Conservation (phyloP, 2,888 invertebrate species). For the Nebria salina region DNA sequence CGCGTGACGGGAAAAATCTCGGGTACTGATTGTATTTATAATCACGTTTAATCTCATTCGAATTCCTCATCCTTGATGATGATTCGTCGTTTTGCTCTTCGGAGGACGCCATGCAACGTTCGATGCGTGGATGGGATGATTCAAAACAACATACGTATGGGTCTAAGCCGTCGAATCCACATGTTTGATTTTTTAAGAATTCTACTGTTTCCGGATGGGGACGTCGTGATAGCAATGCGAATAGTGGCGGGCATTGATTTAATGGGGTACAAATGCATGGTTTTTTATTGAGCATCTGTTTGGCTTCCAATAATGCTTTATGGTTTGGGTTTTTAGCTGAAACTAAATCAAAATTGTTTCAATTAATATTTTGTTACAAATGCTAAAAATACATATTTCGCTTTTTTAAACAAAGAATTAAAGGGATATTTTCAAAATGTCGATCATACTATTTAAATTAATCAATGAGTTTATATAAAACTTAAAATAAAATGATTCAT, state of each 20-base stretch:
- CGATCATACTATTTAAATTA: neutral
- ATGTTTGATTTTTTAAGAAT: constrained; percentile 29
- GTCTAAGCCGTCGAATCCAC: constrained; percentile 39
- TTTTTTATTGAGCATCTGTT: neutral
- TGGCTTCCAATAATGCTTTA: neutral
- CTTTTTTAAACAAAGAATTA: too few species aligned
- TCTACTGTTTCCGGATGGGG: constrained; percentile 22
- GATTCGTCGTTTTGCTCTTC: constrained; percentile 20
- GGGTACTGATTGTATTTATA: constrained; percentile 4
- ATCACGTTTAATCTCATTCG: constrained; percentile 21
- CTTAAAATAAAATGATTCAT: neutral
- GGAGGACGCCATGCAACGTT: constrained; percentile 15
- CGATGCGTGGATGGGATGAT: constrained; percentile 16
- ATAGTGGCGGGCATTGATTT: constrained; percentile 29
- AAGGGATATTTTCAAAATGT: too few species aligned
- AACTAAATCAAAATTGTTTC: neutral
- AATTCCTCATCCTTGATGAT: neutral
- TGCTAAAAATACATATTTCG: neutral
- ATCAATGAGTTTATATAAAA: neutral
- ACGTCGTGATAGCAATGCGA: constrained; percentile 9
- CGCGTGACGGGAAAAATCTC: constrained; percentile 15
- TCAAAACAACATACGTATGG: constrained; percentile 43
- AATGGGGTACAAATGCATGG: constrained; percentile 35
- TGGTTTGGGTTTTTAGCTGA: neutral
- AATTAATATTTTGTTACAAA: too few species aligned